Conservation (phyloP, 2,888 invertebrate genomes). For the Tipula unca region DNA sequence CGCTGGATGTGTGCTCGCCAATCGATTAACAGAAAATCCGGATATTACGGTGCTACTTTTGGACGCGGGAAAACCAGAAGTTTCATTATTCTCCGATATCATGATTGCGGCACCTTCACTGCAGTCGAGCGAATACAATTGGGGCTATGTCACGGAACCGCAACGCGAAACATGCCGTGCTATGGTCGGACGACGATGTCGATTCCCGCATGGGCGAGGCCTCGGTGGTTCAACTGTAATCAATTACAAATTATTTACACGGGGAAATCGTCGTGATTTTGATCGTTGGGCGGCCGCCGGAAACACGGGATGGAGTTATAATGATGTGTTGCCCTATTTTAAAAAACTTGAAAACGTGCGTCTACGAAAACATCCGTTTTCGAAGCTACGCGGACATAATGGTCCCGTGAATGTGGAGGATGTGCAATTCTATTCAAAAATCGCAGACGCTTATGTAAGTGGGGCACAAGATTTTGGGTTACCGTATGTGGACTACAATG, state of each 20-base stretch:
- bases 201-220: slow-evolving; percentile 43
- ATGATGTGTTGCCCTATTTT: slow-evolving; percentile 44
- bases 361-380: slow-evolving; percentile 42
- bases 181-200: slow-evolving; percentile 30
- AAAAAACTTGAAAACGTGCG: slow-evolving; percentile 44
- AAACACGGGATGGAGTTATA: slow-evolving; percentile 35
- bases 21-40: slow-evolving; percentile 50
- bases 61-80: slow-evolving; percentile 49
- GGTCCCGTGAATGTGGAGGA: slow-evolving; percentile 38
- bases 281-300: slow-evolving; percentile 40
- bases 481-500: slow-evolving; percentile 36
- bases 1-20: slow-evolving; percentile 51
- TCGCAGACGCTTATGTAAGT: slow-evolving; percentile 51
- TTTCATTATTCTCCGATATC: slow-evolving; percentile 41
- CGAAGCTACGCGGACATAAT: slow-evolving; percentile 26
- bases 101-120: slow-evolving; percentile 47
- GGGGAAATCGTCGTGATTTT: slow-evolving; percentile 43
- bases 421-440: slow-evolving; percentile 38
- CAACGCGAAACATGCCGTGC: slow-evolving; percentile 45
- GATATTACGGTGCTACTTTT: slow-evolving; percentile 49
- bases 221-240: slow-evolving; percentile 45
- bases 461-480: slow-evolving; percentile 49
- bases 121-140: slow-evolving; percentile 50
- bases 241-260: slow-evolving; percentile 44
- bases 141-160: slow-evolving; percentile 52